Conservation (phyloP, 2,113 vertebrate genomes). For the Dasyprocta punctata region DNA sequence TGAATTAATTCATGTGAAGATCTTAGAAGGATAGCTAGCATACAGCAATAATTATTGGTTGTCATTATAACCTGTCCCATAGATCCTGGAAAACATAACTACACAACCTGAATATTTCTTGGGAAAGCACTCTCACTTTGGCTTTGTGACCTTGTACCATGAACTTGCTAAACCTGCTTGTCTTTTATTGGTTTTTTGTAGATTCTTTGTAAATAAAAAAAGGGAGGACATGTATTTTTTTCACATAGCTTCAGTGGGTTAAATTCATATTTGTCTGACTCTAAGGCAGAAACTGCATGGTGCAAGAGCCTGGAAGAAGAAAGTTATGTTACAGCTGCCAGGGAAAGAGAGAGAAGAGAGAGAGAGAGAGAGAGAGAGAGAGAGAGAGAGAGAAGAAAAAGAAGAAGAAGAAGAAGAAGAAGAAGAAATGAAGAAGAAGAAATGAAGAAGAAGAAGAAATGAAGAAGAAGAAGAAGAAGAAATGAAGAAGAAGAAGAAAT, state of each 20-base stretch:
- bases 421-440: accelerated
- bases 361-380: too few relatives aligned
- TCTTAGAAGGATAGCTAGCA: background rate
- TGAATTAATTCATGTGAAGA: background rate
- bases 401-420: too few relatives aligned
- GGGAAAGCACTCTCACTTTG: background rate
- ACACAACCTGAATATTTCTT: background rate
- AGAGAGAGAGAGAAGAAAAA: background rate
- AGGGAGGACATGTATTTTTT: background rate
- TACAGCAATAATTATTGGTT: constrained; percentile 10
- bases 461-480: too few relatives aligned
- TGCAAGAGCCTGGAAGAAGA: background rate
- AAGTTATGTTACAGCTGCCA: background rate
- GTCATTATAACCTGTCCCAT: background rate
- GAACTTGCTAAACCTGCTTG: too few relatives aligned
- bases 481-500: too few relatives aligned
- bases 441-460: too few relatives aligned
- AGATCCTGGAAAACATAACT: background rate
- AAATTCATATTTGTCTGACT: background rate
- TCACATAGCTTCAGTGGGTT: background rate
- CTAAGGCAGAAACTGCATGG: background rate
- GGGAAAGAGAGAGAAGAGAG: background rate
- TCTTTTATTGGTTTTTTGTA: too few relatives aligned
- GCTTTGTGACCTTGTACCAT: too few relatives aligned
- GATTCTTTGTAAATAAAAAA: too few relatives aligned